phyloP scores from a whole-genome alignment of 2,113 vertebrate species.

The Nestor notabilis region DNA sequence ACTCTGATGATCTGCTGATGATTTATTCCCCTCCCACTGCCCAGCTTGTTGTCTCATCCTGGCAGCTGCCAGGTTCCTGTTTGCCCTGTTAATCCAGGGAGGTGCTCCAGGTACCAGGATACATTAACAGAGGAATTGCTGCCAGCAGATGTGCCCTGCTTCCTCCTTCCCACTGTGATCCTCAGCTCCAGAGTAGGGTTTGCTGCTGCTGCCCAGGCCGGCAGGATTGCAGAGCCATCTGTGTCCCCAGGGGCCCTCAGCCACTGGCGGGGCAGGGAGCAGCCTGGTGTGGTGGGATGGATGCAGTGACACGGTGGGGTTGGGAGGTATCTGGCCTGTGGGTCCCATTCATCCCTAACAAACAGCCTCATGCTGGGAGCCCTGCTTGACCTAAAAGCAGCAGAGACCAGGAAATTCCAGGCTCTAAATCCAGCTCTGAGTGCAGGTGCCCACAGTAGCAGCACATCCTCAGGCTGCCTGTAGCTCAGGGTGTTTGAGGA shows the following conservation, averaged over 20 bases:
- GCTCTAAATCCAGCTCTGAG: background rate
- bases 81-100: background rate
- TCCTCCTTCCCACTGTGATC: background rate
- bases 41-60: background rate
- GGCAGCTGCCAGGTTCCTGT: background rate
- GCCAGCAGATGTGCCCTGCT: rapidly evolving
- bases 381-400: background rate
- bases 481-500: background rate
- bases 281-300: rapidly evolving
- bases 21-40: background rate
- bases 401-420: background rate
- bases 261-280: rapidly evolving
- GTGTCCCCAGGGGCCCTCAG: background rate
- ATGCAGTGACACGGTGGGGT: background rate
- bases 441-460: background rate
- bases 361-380: rapidly evolving
- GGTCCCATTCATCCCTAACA: background rate
- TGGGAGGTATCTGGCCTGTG: too few species aligned
- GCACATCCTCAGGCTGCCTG: rapidly evolving
- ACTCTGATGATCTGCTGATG: background rate
- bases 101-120: background rate
- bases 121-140: rapidly evolving
- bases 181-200: background rate
- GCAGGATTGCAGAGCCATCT: background rate
- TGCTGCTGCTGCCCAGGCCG: background rate